Base-by-base conservation (phyloP, 2,797 vertebrate species). In the Denticeps clupeoides region DNA sequence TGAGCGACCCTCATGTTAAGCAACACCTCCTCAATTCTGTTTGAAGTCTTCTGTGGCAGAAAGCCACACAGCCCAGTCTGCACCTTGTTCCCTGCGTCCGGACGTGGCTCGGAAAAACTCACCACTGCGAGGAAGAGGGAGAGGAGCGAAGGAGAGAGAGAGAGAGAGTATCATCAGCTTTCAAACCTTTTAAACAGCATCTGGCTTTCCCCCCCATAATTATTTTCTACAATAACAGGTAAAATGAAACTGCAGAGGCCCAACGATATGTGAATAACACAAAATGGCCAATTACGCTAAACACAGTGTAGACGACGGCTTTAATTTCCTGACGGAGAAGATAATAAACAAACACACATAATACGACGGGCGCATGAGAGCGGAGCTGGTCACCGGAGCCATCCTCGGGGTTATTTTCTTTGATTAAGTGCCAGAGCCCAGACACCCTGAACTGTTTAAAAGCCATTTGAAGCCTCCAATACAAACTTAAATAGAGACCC, bases 231-330 rank as follows among this genome's bases (percentile, higher is more conserved):
- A 58, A 61, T 62, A 67, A 64, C 64, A 71, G 33, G 28, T 57
- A 41, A 50, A 26, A 49, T 35, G 63, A 69, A 70, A 62, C 67
- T 59, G 56, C 7, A 46, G 46, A 62, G 58, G 51, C 49, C 42
- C 53, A 53, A 53, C 43, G 53, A 64, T 62, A 65, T 61, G 69
- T 65, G 68, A 71, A 68, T 59, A 72, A 59, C 62, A 56, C 49
- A 79, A 75, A 74, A 72, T 71, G 61, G 69, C 65, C 70, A 76
- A 77, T 79, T 74, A 74, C 64, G 74, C 64, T 56, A 74, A 77
- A 74, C 66, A 72, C 41, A 47, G 47, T 58, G 52, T 49, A 53
- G 49, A 62, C 28, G 58, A 53, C 65, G 56, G 66, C 61, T 80
- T 76, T 77, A 71, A 77, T 77, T 77, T 78, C 67, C 70, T 77